These are phyloP conservation scores for Sylvicola fuscatus DNA, from an alignment of 2,888 invertebrate species.

Conservation along the genomic window DNA sequence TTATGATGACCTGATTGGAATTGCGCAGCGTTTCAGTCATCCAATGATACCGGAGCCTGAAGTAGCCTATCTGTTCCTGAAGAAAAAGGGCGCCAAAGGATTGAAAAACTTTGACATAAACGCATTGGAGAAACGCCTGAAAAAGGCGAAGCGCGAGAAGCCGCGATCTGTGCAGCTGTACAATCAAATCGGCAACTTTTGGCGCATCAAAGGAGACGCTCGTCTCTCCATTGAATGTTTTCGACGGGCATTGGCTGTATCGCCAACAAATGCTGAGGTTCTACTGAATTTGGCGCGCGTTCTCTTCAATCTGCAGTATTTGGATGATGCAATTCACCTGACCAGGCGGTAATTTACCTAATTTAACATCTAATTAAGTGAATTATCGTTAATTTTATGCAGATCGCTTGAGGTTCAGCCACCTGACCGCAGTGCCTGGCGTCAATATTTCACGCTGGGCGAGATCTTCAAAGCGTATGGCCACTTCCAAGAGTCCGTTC, in stretches of 20 bases:
- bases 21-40: slow-evolving; percentile 63
- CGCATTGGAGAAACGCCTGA: slow-evolving; percentile 48
- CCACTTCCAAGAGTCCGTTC: slow-evolving; percentile 69
- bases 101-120: slow-evolving; percentile 52
- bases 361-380: neutral
- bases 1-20: slow-evolving; percentile 72
- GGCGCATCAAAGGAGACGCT: slow-evolving; percentile 76
- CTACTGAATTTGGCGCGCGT: slow-evolving; percentile 68
- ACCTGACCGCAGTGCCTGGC: slow-evolving; percentile 72
- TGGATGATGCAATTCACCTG: slow-evolving; percentile 77
- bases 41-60: slow-evolving; percentile 71
- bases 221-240: slow-evolving; percentile 78
- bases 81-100: slow-evolving; percentile 28
- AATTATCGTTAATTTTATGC: no score
- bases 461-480: slow-evolving; percentile 84
- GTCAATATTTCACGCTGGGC: slow-evolving; percentile 77
- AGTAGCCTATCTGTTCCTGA: slow-evolving; percentile 53
- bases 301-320: slow-evolving; percentile 64
- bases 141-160: slow-evolving; percentile 63
- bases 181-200: slow-evolving; percentile 82
- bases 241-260: slow-evolving; percentile 61
- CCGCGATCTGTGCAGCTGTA: slow-evolving; percentile 67
- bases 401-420: slow-evolving; percentile 62
- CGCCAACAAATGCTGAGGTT: slow-evolving; percentile 73
- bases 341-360: slow-evolving; percentile 34